Conservation (phyloP, 2,113 vertebrate genomes). For the Dipodomys ordii region DNA sequence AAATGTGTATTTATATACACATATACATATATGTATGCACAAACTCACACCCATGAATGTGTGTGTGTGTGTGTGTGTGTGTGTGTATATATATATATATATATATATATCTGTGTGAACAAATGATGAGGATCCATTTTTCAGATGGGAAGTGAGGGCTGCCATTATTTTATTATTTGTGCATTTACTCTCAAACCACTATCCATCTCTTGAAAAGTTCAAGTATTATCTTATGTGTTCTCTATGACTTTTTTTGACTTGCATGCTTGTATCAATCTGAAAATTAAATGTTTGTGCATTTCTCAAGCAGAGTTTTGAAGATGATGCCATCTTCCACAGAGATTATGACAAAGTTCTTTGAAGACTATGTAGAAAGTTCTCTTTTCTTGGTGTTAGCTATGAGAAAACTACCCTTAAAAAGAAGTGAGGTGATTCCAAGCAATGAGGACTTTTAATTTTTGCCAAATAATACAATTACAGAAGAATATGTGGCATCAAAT, state of each 20-base stretch:
- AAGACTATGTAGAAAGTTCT: not conserved
- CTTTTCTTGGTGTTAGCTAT: not conserved
- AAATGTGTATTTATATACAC: not conserved
- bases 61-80: too few species aligned
- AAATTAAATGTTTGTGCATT: not conserved
- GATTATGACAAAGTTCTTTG: not conserved
- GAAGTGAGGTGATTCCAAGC: not conserved
- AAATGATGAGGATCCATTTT: not conserved
- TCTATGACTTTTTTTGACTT: not conserved
- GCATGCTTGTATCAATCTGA: not conserved
- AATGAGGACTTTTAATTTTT: slow-evolving; percentile 22
- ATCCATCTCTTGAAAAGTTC: not conserved
- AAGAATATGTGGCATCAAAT: not conserved
- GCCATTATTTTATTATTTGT: not conserved
- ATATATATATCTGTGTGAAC: not conserved
- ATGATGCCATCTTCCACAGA: not conserved
- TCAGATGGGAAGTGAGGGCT: not conserved
- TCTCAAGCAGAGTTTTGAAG: slow-evolving; percentile 1
- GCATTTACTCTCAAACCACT: not conserved
- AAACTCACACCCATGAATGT: not conserved
- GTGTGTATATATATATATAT: not conserved
- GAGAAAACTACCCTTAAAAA: not conserved
- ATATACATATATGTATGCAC: not conserved
- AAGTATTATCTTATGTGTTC: not conserved
- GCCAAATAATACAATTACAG: not conserved